Evolutionary conservation across 2,113 vertebrate species (phyloP).

Genomic region (Chlamydotis undulata): DNA sequence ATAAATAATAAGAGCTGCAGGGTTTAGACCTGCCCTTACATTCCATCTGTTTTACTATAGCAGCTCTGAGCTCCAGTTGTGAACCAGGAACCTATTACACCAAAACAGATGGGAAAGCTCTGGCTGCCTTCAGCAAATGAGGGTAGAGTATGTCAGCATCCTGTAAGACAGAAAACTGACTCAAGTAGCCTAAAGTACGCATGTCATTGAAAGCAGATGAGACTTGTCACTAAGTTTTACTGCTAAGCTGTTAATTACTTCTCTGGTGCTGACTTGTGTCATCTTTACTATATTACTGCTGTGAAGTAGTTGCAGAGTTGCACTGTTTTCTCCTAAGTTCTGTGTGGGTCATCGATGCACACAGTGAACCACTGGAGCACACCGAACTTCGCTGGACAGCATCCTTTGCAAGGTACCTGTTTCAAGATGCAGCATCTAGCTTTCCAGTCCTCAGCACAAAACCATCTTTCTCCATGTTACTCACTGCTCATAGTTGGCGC

Average conservation of each 20-base stretch:
- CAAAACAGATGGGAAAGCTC: neutral
- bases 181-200: neutral
- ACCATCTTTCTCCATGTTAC: rapidly evolving
- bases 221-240: neutral
- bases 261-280: neutral
- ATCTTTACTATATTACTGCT: neutral
- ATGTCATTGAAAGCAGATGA: neutral
- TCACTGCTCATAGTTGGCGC: neutral
- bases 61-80: neutral
- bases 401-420: neutral
- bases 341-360: neutral
- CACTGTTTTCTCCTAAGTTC: neutral
- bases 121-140: neutral
- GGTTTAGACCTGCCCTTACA: neutral
- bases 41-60: neutral
- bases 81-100: neutral
- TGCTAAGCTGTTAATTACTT: neutral
- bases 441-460: neutral
- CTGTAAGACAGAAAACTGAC: neutral
- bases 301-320: neutral
- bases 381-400: neutral
- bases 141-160: neutral
- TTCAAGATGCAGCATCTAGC: neutral
- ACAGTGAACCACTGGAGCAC: neutral
- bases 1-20: neutral